These are phyloP conservation scores for Coleophora flavipennella DNA, from an alignment of 2,888 invertebrate species.

Conservation along the genomic window DNA sequence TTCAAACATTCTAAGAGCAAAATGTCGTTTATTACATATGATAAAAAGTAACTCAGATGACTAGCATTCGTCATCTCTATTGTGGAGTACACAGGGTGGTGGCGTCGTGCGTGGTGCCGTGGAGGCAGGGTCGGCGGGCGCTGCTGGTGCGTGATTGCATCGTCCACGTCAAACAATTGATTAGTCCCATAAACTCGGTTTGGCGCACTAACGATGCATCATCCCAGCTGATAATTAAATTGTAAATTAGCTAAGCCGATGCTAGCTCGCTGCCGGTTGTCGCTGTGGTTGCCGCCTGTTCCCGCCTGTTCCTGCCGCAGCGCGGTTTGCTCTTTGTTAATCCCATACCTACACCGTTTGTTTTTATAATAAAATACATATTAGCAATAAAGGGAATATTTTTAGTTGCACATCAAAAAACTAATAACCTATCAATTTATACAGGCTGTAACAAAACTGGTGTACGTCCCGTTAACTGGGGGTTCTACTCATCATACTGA, in stretches of 20 bases:
- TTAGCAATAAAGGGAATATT: too few species aligned
- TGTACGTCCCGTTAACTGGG: too few species aligned
- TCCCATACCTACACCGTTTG: background rate
- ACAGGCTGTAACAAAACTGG: too few species aligned
- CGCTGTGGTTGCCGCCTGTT: constrained; percentile 28
- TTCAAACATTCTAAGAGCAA: too few species aligned
- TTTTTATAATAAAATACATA: too few species aligned
- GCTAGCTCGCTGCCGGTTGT: constrained; percentile 44
- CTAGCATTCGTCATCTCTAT: too few species aligned
- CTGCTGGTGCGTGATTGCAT: constrained; percentile 64
- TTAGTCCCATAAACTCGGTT: constrained; percentile 73
- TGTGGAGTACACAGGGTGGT: too few species aligned
- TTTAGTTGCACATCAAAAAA: too few species aligned
- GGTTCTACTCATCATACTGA: too few species aligned
- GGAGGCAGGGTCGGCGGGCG: constrained; percentile 4
- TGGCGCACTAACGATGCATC: constrained; percentile 72
- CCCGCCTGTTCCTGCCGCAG: constrained; percentile 15
- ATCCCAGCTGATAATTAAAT: constrained; percentile 69
- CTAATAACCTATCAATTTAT: too few species aligned
- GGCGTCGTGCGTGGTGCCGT: background rate
- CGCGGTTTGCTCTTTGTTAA: constrained; percentile 27
- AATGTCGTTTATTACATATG: too few species aligned
- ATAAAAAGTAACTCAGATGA: too few species aligned
- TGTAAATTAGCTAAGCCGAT: constrained; percentile 70
- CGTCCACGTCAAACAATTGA: constrained; percentile 73